Evolutionary conservation across 2,113 vertebrate genomes (phyloP).

Genomic region (Podarcis raffonei): DNA sequence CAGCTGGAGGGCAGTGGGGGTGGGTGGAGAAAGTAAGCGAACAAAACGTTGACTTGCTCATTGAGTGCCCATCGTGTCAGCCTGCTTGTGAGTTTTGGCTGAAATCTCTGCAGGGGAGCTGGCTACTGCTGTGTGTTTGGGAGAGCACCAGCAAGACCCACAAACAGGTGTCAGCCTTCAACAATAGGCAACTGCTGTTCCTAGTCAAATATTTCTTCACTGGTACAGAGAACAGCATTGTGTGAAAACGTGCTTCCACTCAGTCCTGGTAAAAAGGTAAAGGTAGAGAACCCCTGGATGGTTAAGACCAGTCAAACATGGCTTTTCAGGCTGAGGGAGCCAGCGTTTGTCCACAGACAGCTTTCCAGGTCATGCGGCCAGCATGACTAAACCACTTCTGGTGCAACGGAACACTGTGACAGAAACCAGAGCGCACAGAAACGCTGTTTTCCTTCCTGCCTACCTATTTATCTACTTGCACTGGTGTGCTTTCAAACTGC

Average conservation of each 20-base stretch:
- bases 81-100: constrained; percentile 32
- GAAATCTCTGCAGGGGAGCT: background rate
- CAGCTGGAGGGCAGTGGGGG: constrained; percentile 22
- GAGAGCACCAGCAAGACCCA: constrained; percentile 43
- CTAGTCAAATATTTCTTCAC: constrained; percentile 56
- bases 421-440: no score
- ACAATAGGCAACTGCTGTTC: constrained; percentile 51
- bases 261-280: constrained; percentile 1
- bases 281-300: no score
- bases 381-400: no score
- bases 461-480: no score
- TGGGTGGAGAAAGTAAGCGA: background rate
- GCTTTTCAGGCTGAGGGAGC: no score
- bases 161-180: constrained; percentile 58
- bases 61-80: constrained; percentile 51
- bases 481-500: no score
- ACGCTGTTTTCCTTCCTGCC: no score
- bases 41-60: constrained; percentile 53
- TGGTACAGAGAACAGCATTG: constrained; percentile 53
- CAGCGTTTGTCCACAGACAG: no score
- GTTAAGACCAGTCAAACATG: no score
- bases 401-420: no score
- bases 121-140: background rate
- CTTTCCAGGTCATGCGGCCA: no score
- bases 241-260: constrained; percentile 64